Conservation (phyloP, 2,888 invertebrate species). For the Orgyia antiqua region DNA sequence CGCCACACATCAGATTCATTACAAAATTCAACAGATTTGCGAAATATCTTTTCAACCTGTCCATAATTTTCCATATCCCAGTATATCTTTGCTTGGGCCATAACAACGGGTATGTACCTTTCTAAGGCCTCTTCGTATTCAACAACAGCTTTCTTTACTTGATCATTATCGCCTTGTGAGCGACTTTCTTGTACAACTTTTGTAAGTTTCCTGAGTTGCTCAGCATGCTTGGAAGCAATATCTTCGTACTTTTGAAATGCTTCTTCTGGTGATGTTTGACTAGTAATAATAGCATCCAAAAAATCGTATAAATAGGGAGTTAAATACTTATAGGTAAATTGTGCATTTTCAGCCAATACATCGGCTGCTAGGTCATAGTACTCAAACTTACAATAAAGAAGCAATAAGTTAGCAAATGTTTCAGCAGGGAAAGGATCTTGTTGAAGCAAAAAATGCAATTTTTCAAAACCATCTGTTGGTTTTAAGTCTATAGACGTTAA, state of each 20-base stretch:
- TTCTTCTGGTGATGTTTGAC: conserved; percentile 97
- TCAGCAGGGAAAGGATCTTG: conserved; percentile 98
- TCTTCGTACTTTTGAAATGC: conserved; percentile 97
- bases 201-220: conserved; percentile 92
- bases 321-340: conserved; percentile 96
- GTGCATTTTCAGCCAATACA: conserved; percentile 97
- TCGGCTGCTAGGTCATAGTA: conserved; percentile 99
- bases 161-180: conserved; percentile 91
- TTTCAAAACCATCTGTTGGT: conserved; percentile 95
- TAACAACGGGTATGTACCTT: conserved; percentile 97
- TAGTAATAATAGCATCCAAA: conserved; percentile 96
- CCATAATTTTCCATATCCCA: conserved; percentile 98
- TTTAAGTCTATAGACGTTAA: conserved; percentile 91
- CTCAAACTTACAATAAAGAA: conserved; percentile 97
- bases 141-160: conserved; percentile 92
- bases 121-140: conserved; percentile 95
- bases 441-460: conserved; percentile 89
- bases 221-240: conserved; percentile 93
- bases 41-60: conserved; percentile 97
- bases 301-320: conserved; percentile 97
- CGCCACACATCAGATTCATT: conserved; percentile 98
- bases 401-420: conserved; percentile 96
- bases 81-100: conserved; percentile 99
- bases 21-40: conserved; percentile 98
- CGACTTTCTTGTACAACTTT: conserved; percentile 96